Evolutionary conservation across 2,888 invertebrate species (phyloP).

Genomic region (Lottia scabra): DNA sequence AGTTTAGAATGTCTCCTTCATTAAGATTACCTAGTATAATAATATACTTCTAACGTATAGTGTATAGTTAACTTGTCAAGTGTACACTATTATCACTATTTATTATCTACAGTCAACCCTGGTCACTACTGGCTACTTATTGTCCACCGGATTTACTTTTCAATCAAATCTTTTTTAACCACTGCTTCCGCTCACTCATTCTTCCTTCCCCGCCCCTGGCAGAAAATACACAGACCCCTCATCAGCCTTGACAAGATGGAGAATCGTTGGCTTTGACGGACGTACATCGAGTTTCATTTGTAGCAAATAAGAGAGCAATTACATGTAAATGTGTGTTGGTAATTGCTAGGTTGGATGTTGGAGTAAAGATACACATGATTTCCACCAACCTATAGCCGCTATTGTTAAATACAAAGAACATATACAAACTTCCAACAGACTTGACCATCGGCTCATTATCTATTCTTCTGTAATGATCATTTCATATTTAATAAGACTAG

Average conservation of each 20-base stretch:
- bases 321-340: background rate
- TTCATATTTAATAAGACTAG: background rate
- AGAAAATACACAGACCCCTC: background rate
- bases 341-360: background rate
- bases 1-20: background rate
- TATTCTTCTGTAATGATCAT: background rate
- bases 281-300: background rate
- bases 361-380: too few relatives aligned
- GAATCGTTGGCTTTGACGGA: background rate
- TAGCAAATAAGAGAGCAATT: background rate
- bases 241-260: background rate
- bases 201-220: background rate
- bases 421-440: background rate
- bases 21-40: background rate
- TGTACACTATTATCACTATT: background rate
- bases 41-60: background rate
- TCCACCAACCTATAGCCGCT: too few relatives aligned
- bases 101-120: background rate
- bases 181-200: background rate
- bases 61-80: background rate
- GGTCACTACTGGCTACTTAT: background rate
- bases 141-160: background rate
- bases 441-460: background rate
- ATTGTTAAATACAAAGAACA: too few relatives aligned
- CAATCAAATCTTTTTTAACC: background rate